A percentile compares a stretch with the other conserved stretches of the same genome.
These are phyloP conservation scores for Spea hammondii DNA, from an alignment of 2,797 vertebrate species.

Conservation along the genomic window DNA sequence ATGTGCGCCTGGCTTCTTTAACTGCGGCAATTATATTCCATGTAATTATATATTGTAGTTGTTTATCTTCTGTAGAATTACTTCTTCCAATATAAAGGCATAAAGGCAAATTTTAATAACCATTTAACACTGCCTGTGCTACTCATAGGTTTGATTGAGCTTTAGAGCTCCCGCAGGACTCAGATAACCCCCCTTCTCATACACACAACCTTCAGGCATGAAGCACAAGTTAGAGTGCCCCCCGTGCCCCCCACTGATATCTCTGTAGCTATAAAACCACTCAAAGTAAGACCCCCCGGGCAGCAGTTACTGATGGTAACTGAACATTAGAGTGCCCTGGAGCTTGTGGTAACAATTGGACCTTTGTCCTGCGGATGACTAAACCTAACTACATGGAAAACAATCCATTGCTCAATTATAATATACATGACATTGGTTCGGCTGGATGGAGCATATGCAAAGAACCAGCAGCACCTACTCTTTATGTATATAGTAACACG, in stretches of 20 bases:
- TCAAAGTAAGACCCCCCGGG: conserved; percentile 5
- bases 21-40: too few species aligned
- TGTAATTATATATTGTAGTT: not conserved
- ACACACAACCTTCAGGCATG: not conserved
- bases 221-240: not conserved
- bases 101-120: not conserved
- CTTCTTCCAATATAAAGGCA: not conserved
- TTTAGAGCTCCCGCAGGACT: conserved; percentile 1
- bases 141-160: not conserved
- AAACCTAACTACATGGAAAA: not conserved
- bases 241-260: not conserved
- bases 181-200: not conserved
- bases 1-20: too few species aligned
- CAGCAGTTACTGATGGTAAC: conserved; percentile 26
- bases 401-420: not conserved
- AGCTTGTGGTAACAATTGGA: not conserved
- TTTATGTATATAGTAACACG: too few species aligned
- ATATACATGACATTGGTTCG: too few species aligned
- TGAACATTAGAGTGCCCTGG: conserved; percentile 4
- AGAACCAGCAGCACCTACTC: too few species aligned
- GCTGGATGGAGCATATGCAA: too few species aligned
- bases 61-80: not conserved
- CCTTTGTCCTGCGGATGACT: not conserved
- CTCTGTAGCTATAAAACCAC: conserved; percentile 15
- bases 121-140: not conserved